Percentiles rank a stretch among this genome's conserved stretches.
These are phyloP conservation scores for Dasypogon diadema DNA, from an alignment of 2,888 invertebrate species.

Conservation along the genomic window DNA sequence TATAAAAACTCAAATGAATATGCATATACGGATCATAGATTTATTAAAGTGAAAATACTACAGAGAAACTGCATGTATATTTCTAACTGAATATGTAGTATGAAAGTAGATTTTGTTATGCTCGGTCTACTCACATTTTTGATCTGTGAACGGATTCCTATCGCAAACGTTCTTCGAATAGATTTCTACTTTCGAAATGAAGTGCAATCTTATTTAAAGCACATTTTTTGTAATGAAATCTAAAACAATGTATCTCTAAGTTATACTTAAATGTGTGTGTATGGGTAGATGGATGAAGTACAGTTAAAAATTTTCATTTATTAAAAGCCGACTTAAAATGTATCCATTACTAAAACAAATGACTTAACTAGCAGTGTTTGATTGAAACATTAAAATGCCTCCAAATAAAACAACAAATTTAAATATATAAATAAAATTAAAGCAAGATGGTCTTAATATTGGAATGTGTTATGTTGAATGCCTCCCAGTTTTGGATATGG, in stretches of 20 bases:
- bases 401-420: conserved; percentile 55
- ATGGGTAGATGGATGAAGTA: conserved; percentile 46
- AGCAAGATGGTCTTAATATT: conserved; percentile 59
- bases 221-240: conserved; percentile 21
- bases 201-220: conserved; percentile 28
- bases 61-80: conserved; percentile 43
- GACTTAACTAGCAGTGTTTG: conserved; percentile 57
- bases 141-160: conserved; percentile 12
- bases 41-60: background rate
- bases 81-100: conserved; percentile 30
- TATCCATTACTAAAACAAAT: conserved; percentile 40
- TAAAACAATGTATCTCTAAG: background rate
- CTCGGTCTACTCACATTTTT: conserved; percentile 28
- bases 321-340: conserved; percentile 36
- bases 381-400: conserved; percentile 43
- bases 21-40: background rate
- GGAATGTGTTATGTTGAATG: conserved; percentile 62
- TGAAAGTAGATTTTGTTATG: conserved; percentile 41
- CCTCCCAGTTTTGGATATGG: conserved; percentile 61
- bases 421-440: conserved; percentile 56
- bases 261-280: conserved; percentile 37
- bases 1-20: background rate
- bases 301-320: conserved; percentile 18
- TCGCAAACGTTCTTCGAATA: conserved; percentile 27
- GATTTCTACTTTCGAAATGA: conserved; percentile 29